A percentile compares a stretch with the other conserved stretches of the same genome.
These are phyloP conservation scores for Pseudorhiza aurosa DNA, from an alignment of 30 jellyfish, hydroid and myxozoan genomes.

Conservation along the genomic window DNA sequence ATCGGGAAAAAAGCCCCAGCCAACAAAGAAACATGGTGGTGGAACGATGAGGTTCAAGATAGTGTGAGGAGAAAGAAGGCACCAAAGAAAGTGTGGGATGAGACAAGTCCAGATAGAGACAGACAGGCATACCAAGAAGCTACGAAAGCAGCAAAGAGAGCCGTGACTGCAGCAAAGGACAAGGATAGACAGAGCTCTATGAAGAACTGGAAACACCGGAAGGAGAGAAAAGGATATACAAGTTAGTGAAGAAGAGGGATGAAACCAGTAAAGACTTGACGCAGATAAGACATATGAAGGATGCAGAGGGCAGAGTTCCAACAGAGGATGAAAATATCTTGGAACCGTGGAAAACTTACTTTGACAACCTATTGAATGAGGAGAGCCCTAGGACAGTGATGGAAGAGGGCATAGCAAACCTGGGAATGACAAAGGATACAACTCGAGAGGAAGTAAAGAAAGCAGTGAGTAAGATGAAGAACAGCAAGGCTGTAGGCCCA, in stretches of 20 bases:
- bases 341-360: constrained; percentile 27
- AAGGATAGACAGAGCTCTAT: neutral
- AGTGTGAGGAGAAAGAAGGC: neutral
- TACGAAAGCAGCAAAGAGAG: constrained; percentile 12
- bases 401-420: neutral
- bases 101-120: neutral
- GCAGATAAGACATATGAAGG: neutral
- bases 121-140: constrained; percentile 1
- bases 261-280: neutral
- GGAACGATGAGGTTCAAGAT: constrained; percentile 7
- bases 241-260: constrained; percentile 10
- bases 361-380: constrained; percentile 2
- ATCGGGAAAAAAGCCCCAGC: too few relatives aligned
- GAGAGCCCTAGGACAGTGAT: constrained; percentile 11
- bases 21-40: constrained; percentile 27
- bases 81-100: neutral
- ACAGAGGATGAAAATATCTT: neutral
- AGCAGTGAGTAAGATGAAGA: constrained; percentile 37
- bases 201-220: neutral
- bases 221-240: neutral
- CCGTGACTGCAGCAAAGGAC: neutral
- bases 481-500: too few relatives aligned
- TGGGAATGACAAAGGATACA: neutral
- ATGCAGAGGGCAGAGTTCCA: neutral
- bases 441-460: neutral